Evolutionary conservation across 1,140 invertebrate genomes (phyloP).

Genomic region (Diprion similis): DNA sequence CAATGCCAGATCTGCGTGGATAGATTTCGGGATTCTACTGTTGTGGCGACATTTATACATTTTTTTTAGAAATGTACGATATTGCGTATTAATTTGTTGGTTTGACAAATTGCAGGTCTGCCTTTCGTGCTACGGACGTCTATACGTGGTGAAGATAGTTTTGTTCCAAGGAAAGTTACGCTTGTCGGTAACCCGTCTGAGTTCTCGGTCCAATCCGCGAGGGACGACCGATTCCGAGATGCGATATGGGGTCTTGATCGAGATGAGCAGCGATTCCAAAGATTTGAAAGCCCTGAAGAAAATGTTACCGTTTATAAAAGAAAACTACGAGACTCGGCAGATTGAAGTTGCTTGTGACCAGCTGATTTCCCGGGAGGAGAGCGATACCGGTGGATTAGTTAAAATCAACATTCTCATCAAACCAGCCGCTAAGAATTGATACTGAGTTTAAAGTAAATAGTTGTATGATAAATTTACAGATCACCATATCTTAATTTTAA

Average conservation of each 20-base stretch:
- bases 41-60: too few relatives aligned
- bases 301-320: slow-evolving; percentile 24
- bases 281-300: not conserved
- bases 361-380: not conserved
- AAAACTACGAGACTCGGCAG: slow-evolving; percentile 23
- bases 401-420: not conserved
- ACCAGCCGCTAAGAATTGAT: not conserved
- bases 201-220: slow-evolving; percentile 13
- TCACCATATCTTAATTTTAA: too few relatives aligned
- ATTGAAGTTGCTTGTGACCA: slow-evolving; percentile 22
- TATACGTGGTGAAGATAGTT: slow-evolving; percentile 34
- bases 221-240: slow-evolving; percentile 7
- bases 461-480: too few relatives aligned
- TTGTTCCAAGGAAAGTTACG: slow-evolving; percentile 26
- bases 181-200: slow-evolving; percentile 30
- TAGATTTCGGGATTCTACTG: too few relatives aligned
- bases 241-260: slow-evolving; percentile 21
- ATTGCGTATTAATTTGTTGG: slow-evolving; percentile 9
- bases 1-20: too few relatives aligned
- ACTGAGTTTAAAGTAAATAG: not conserved
- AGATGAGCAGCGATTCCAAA: slow-evolving; percentile 1
- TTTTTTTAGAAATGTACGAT: not conserved
- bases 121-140: slow-evolving; percentile 34
- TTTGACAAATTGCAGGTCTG: slow-evolving; percentile 31
- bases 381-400: not conserved